Evolutionary conservation across 2,888 invertebrate species (phyloP).

Genomic region (Griposia aprilina): DNA sequence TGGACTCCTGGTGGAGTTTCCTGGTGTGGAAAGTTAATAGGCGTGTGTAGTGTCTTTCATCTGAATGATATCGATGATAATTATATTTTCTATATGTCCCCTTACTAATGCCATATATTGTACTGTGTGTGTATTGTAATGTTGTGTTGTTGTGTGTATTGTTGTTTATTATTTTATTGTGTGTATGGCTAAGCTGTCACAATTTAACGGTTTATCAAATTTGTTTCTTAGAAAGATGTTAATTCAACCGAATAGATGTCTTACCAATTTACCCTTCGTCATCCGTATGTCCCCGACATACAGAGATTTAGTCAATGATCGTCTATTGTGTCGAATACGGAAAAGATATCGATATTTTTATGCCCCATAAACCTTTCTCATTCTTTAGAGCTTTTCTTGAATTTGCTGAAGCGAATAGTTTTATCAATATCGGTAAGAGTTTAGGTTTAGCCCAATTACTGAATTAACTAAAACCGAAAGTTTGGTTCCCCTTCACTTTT

Average conservation of each 20-base stretch:
- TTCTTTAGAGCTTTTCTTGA: not conserved
- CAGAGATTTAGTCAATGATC: constrained; percentile 25
- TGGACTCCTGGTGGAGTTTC: too few species aligned
- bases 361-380: not conserved
- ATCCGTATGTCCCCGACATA: constrained; percentile 38
- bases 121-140: too few species aligned
- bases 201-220: not conserved
- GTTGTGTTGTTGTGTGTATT: too few species aligned
- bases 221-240: not conserved
- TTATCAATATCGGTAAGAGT: not conserved
- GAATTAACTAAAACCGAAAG: not conserved
- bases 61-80: not conserved
- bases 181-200: too few species aligned
- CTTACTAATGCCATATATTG: too few species aligned
- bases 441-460: not conserved
- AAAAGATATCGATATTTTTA: constrained; percentile 15
- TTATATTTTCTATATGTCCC: not conserved
- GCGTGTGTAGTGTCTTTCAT: not conserved
- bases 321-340: constrained; percentile 33
- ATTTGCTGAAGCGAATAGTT: constrained; percentile 2
- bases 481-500: not conserved
- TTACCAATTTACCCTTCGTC: constrained; percentile 43
- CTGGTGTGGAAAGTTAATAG: too few species aligned
- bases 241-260: constrained; percentile 18
- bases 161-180: too few species aligned